Evolutionary conservation across 2,888 invertebrate genomes (phyloP).

Genomic region (Chrysopilus asiliformis): DNA sequence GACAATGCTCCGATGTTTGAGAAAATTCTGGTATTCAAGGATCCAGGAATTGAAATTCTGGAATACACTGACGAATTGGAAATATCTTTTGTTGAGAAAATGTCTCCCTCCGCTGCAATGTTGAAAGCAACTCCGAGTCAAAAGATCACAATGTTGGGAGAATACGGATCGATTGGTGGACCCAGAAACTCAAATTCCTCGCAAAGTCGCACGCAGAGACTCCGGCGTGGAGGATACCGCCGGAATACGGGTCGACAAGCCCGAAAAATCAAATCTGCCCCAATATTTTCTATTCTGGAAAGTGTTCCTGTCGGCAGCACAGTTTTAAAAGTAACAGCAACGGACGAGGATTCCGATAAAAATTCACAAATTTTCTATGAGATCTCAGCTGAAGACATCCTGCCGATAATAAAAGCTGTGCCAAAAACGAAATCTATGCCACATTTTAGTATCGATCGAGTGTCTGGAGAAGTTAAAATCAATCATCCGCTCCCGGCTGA

Average conservation of each 20-base stretch:
- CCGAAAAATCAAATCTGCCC: slow-evolving; percentile 32
- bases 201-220: slow-evolving; percentile 21
- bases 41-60: slow-evolving; percentile 50
- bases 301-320: slow-evolving; percentile 55
- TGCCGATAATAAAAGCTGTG: slow-evolving; percentile 30
- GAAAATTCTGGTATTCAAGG: slow-evolving; percentile 54
- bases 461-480: slow-evolving; percentile 60
- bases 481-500: slow-evolving; percentile 59
- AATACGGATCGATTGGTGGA: slow-evolving; percentile 29
- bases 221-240: slow-evolving; percentile 29
- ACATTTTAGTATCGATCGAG: slow-evolving; percentile 62
- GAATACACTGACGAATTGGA: slow-evolving; percentile 45
- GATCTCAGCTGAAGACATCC: slow-evolving; percentile 51
- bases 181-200: slow-evolving; percentile 21
- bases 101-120: slow-evolving; percentile 9
- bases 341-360: slow-evolving; percentile 55
- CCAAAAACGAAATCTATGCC: slow-evolving; percentile 26
- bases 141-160: slow-evolving; percentile 15
- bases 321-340: slow-evolving; percentile 53
- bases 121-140: neutral
- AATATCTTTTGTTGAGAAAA: slow-evolving; percentile 32
- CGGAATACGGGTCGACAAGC: slow-evolving; percentile 34
- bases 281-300: slow-evolving; percentile 57
- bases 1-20: slow-evolving; percentile 63
- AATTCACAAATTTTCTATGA: slow-evolving; percentile 62